Evolutionary conservation across 2,888 invertebrate genomes (phyloP).

Genomic region (Pyrrhosoma nymphula): DNA sequence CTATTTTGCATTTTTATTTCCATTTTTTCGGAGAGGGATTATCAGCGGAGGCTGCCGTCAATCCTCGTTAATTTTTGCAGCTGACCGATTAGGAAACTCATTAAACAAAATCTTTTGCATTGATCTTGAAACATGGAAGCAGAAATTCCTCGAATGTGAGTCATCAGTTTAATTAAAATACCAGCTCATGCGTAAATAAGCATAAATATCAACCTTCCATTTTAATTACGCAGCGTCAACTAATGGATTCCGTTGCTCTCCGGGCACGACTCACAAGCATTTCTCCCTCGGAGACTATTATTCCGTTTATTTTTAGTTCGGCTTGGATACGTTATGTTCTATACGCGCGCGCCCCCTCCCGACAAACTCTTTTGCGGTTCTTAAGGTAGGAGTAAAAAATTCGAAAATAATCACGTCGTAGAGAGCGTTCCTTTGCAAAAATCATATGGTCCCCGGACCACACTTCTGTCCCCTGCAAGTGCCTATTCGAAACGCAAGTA

Average conservation of each 20-base stretch:
- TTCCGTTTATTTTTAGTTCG: not conserved
- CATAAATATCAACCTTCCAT: not conserved
- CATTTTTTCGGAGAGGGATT: too few species aligned
- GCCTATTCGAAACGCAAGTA: not conserved
- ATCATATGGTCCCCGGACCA: not conserved
- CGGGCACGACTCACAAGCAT: not conserved
- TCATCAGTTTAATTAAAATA: conserved; percentile 1
- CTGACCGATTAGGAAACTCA: too few species aligned
- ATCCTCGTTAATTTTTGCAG: not conserved
- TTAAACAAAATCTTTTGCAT: not conserved
- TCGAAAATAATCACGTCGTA: not conserved
- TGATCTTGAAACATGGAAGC: not conserved
- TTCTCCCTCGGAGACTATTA: not conserved
- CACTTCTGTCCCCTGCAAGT: not conserved
- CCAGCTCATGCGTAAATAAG: not conserved
- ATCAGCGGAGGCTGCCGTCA: not conserved
- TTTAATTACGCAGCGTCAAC: not conserved
- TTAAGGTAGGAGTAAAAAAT: not conserved
- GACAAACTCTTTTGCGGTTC: not conserved
- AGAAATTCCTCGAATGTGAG: not conserved
- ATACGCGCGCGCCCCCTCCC: not conserved
- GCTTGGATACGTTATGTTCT: not conserved
- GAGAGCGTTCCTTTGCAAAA: not conserved
- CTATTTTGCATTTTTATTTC: too few species aligned
- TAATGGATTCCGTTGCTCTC: not conserved